Conservation (phyloP, 2,113 vertebrate genomes). For the Anthoscopus minutus region DNA sequence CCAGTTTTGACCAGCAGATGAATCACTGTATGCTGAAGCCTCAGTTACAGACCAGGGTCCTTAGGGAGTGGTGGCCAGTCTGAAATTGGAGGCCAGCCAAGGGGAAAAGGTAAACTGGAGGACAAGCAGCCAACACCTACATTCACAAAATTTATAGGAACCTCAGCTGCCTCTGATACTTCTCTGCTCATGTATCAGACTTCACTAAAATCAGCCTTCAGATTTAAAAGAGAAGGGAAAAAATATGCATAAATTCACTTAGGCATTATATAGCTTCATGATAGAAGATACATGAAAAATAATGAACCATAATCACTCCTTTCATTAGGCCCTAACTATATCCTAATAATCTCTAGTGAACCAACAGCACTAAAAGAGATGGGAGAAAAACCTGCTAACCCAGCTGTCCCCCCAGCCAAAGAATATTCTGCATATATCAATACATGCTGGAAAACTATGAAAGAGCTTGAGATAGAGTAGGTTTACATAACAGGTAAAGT, state of each 20-base stretch:
- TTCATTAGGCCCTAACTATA: background rate
- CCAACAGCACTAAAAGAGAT: background rate
- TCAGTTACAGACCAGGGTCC: background rate
- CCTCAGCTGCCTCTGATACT: background rate
- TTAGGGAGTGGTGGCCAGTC: background rate
- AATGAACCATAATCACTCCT: background rate
- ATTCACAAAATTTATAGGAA: background rate
- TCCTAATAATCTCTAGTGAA: background rate
- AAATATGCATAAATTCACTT: background rate
- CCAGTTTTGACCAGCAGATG: background rate
- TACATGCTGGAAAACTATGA: background rate
- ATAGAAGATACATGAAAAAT: constrained; percentile 18
- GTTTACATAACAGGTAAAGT: background rate
- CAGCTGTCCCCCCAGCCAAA: background rate
- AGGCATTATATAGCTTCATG: background rate
- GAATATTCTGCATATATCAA: background rate
- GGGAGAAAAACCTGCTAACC: background rate
- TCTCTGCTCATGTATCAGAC: background rate
- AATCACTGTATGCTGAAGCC: background rate
- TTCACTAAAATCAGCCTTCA: background rate
- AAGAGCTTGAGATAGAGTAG: background rate
- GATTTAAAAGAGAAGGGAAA: background rate
- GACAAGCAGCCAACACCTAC: background rate
- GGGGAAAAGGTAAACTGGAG: background rate
- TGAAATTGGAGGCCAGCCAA: background rate